A percentile compares a stretch with the other conserved stretches of the same genome.
phyloP scores from a whole-genome alignment of 2,113 vertebrate species.

The Natator depressus region DNA sequence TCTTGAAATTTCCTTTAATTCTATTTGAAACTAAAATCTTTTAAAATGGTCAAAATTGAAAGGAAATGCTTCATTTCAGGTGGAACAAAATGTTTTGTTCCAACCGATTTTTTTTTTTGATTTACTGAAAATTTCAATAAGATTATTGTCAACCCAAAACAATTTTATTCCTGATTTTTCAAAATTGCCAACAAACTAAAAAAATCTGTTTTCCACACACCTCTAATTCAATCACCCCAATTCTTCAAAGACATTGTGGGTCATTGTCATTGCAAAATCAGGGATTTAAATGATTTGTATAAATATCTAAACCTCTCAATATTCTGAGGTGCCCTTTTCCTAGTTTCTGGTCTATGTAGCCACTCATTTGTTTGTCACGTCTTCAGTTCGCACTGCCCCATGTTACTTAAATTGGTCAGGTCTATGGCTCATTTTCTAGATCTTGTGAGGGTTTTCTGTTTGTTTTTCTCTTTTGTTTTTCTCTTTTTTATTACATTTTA shows the following conservation, averaged over 20 bases:
- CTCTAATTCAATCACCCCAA: too few relatives aligned
- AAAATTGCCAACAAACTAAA: too few relatives aligned
- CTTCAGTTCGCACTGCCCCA: not conserved
- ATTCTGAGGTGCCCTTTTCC: not conserved
- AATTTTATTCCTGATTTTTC: too few relatives aligned
- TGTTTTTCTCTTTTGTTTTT: not conserved
- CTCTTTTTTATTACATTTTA: not conserved
- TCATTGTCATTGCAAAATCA: not conserved
- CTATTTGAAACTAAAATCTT: too few relatives aligned
- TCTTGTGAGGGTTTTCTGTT: not conserved
- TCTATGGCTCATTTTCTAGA: not conserved
- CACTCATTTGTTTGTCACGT: not conserved
- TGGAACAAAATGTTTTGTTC: not conserved
- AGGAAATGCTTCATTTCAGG: too few relatives aligned
- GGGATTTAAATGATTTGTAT: not conserved
- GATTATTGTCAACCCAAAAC: not conserved
- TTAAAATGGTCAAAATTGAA: too few relatives aligned
- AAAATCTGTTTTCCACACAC: too few relatives aligned
- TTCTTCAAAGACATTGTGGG: not conserved
- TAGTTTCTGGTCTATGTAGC: too few relatives aligned
- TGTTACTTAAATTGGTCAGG: not conserved
- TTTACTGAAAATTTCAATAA: conserved; percentile 3
- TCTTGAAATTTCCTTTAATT: too few relatives aligned
- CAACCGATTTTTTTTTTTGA: conserved; percentile 5
- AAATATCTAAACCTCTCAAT: not conserved